A percentile compares a stretch with the other conserved stretches of the same genome.
Evolutionary conservation across 2,797 vertebrate species (phyloP).

Genomic region (Galaxias olidus): DNA sequence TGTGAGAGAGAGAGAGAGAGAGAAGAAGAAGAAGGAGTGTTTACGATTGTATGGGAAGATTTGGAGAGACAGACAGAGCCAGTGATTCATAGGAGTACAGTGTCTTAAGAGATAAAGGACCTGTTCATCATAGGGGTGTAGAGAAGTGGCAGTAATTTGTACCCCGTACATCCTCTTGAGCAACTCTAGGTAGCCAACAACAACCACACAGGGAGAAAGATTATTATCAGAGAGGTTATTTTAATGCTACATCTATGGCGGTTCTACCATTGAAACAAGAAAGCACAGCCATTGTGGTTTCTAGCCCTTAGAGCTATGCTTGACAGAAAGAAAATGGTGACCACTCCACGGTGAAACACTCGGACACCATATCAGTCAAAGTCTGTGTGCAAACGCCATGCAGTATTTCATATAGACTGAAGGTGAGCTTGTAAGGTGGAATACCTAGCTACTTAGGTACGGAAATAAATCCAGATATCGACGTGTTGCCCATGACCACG

Average conservation of each 20-base stretch:
- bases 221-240: background rate
- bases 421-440: background rate
- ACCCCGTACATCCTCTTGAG: conserved; percentile 1
- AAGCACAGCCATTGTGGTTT: conserved; percentile 4
- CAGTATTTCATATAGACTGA: background rate
- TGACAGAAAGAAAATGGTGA: conserved; percentile 16
- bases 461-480: conserved; percentile 14
- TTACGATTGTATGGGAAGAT: background rate
- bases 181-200: conserved; percentile 10
- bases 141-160: conserved; percentile 12
- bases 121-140: background rate
- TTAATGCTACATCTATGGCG: conserved; percentile 18
- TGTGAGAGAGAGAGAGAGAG: conserved; percentile 1
- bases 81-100: too few species aligned
- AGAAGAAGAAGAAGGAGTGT: background rate
- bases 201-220: conserved; percentile 18
- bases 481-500: background rate
- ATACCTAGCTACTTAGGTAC: conserved; percentile 12
- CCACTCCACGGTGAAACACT: too few species aligned
- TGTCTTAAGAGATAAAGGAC: too few species aligned
- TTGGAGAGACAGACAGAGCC: background rate
- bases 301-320: background rate
- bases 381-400: too few species aligned
- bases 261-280: conserved; percentile 17
- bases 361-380: background rate